Evolutionary conservation across 2,888 invertebrate genomes (phyloP).

Genomic region (Orchesellides sinensis): DNA sequence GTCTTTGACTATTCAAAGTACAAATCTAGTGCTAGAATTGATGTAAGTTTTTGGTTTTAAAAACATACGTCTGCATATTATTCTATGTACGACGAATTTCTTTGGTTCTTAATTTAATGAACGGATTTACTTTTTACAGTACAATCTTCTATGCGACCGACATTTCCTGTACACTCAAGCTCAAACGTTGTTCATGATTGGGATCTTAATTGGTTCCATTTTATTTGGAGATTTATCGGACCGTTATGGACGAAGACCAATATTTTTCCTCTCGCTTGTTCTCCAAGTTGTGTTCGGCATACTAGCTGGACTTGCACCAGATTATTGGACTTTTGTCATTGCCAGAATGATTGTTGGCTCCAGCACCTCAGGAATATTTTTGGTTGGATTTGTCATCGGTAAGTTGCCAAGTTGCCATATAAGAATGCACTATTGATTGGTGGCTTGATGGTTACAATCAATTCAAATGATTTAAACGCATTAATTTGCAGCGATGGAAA

Average conservation of each 20-base stretch:
- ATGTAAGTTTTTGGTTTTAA: constrained; percentile 78
- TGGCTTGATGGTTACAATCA: no score
- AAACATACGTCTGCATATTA: constrained; percentile 1
- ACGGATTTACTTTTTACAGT: constrained; percentile 77
- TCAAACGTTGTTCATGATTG: constrained; percentile 85
- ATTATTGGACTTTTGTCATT: constrained; percentile 83
- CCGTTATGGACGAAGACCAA: constrained; percentile 83
- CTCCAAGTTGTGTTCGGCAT: constrained; percentile 84
- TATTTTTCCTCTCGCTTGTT: constrained; percentile 85
- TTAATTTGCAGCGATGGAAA: constrained; percentile 75
- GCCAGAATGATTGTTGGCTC: constrained; percentile 84
- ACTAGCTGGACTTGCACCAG: constrained; percentile 83
- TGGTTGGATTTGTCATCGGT: constrained; percentile 88
- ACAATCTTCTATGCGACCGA: constrained; percentile 83
- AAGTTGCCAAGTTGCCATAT: no score
- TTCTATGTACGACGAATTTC: neutral
- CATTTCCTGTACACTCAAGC: constrained; percentile 82
- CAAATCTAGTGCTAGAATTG: constrained; percentile 82
- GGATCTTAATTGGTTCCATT: constrained; percentile 85
- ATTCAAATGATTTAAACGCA: no score
- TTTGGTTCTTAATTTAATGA: neutral
- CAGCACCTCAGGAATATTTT: constrained; percentile 86
- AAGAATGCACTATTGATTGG: no score
- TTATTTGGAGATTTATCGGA: constrained; percentile 86
- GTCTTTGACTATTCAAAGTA: constrained; percentile 82